Evolutionary conservation across 2,888 invertebrate species (phyloP).

Genomic region (Caenorhabditis sp.): DNA sequence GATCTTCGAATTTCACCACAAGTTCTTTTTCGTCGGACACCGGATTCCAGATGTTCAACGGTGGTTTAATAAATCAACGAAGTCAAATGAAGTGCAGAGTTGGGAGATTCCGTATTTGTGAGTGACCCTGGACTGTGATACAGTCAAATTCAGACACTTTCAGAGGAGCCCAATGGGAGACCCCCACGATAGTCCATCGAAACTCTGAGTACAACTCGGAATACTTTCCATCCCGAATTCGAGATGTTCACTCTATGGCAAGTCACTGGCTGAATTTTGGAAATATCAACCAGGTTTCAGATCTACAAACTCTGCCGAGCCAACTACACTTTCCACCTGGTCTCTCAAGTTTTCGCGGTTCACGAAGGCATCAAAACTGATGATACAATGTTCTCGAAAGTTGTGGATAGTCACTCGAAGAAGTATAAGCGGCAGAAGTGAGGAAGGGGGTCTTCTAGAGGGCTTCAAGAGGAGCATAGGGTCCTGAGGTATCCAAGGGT

Average conservation of each 20-base stretch:
- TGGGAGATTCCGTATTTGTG: conserved; percentile 70
- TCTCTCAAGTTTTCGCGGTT: conserved; percentile 69
- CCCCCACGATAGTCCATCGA: conserved; percentile 70
- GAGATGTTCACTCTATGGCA: conserved; percentile 71
- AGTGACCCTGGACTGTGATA: too few species aligned
- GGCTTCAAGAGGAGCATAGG: too few species aligned
- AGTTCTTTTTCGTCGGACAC: conserved; percentile 70
- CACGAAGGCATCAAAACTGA: conserved; percentile 65
- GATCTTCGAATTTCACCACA: conserved; percentile 73
- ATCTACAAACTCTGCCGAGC: conserved; percentile 71
- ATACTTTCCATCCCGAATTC: conserved; percentile 68
- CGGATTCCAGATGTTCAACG: conserved; percentile 63
- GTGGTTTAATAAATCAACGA: conserved; percentile 65
- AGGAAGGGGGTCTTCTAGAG: too few species aligned
- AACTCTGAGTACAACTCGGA: conserved; percentile 69
- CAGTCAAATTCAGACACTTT: not conserved
- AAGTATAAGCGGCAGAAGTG: too few species aligned
- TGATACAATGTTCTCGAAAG: conserved; percentile 52
- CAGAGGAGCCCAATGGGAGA: conserved; percentile 71
- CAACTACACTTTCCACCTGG: conserved; percentile 65
- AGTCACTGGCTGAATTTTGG: too few species aligned
- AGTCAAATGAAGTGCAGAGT: not conserved
- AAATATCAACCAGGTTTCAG: not conserved
- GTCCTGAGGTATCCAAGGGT: too few species aligned
- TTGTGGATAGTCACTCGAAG: conserved; percentile 52